Conservation (phyloP, 2,888 invertebrate species). For the Dryadula phaetusa region DNA sequence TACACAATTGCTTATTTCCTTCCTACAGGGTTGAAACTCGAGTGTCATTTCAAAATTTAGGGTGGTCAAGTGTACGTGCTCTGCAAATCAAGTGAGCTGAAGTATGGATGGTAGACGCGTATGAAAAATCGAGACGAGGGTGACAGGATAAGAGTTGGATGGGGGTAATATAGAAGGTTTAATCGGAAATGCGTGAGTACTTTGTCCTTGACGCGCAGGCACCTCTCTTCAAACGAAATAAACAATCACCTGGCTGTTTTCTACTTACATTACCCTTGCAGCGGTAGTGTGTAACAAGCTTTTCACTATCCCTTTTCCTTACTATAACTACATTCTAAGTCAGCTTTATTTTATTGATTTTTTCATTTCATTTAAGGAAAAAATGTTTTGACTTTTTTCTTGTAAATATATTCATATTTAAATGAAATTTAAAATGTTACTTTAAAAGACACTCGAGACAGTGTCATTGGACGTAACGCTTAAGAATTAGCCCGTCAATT, state of each 20-base stretch:
- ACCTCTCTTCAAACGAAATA: conserved; percentile 42
- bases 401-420: conserved; percentile 4
- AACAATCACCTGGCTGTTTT: conserved; percentile 39
- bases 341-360: background rate
- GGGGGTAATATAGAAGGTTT: conserved; percentile 72
- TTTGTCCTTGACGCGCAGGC: conserved; percentile 45
- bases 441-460: conserved; percentile 38
- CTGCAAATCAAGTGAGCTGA: conserved; percentile 81
- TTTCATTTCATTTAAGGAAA: background rate
- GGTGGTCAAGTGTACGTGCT: conserved; percentile 66
- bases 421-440: conserved; percentile 20
- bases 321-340: background rate
- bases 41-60: conserved; percentile 44
- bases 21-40: conserved; percentile 60
- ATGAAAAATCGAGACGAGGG: conserved; percentile 82
- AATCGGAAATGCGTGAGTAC: conserved; percentile 71
- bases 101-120: conserved; percentile 77
- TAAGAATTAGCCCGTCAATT: conserved; percentile 76
- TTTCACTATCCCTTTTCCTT: background rate
- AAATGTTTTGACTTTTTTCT: background rate
- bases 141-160: conserved; percentile 71
- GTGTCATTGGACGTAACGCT: conserved; percentile 51
- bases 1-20: conserved; percentile 51
- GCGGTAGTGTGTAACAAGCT: background rate
- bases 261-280: conserved; percentile 12